phyloP scores from a whole-genome alignment of 2,113 vertebrate species.

The Larimichthys crocea region DNA sequence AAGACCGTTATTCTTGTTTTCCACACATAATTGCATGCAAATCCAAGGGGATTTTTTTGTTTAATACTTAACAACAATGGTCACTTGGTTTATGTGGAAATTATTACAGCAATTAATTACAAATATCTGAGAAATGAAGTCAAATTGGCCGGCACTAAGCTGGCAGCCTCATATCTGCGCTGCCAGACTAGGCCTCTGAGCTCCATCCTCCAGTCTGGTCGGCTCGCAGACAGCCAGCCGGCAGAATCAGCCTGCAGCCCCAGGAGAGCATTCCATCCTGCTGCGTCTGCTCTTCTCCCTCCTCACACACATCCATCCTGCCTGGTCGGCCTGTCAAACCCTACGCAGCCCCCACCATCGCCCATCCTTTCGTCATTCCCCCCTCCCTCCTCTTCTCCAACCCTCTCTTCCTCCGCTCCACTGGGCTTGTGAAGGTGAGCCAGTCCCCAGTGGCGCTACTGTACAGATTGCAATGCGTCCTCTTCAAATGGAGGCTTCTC shows the following conservation, averaged over 20 bases:
- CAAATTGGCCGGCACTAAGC: slow-evolving; percentile 23
- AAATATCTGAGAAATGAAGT: slow-evolving; percentile 60
- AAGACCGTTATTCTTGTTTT: slow-evolving; percentile 17
- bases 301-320: slow-evolving; percentile 74
- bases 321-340: slow-evolving; percentile 68
- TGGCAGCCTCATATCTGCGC: slow-evolving; percentile 46
- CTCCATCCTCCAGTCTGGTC: slow-evolving; percentile 54
- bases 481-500: slow-evolving; percentile 63
- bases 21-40: slow-evolving; percentile 3
- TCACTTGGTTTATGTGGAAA: slow-evolving; percentile 33
- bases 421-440: slow-evolving; percentile 80
- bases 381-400: background rate
- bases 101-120: slow-evolving; percentile 52
- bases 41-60: background rate
- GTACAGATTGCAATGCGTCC: slow-evolving; percentile 78
- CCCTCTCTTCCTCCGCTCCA: slow-evolving; percentile 69
- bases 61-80: slow-evolving; percentile 1
- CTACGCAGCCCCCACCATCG: slow-evolving; percentile 3
- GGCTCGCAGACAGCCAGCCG: slow-evolving; percentile 57
- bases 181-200: slow-evolving; percentile 55
- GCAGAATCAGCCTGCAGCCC: slow-evolving; percentile 69
- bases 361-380: background rate
- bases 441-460: slow-evolving; percentile 69
- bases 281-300: slow-evolving; percentile 75
- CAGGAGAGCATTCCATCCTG: slow-evolving; percentile 73